Evolutionary conservation across 2,888 invertebrate genomes (phyloP), one percentile per base, ranked within the genome.

Genomic region (Megalurothrips usitatus): DNA sequence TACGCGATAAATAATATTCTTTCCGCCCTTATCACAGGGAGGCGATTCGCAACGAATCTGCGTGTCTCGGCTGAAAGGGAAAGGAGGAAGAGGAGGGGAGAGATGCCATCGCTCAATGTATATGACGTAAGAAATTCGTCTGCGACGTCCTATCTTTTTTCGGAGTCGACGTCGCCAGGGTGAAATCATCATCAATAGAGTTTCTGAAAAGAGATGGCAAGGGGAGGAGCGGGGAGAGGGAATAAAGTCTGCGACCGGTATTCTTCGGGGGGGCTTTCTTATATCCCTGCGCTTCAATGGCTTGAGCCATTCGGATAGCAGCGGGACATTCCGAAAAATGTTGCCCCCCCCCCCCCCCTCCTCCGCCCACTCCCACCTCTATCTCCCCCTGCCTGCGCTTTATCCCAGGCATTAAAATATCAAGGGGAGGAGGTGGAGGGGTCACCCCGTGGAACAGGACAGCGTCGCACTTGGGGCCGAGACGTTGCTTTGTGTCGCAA

Each of bases 141-240:
- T 43, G 34, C 34, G 34, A 43, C 34, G 34, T 43, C 34, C 34
- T 43, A 75, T 75, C 68, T 75, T 75, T 23, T 26, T 12, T 12
- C 11, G 23, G 19, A 68, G 68, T 11, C 23, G 58, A 58, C 58
- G 68, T 23, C 68, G 12, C 68, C 12, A 10, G 12, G 23, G 23
- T 75, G 68, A 75, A 75, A 75, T 75, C 68, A 75, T 75, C 68
- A 75, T 75, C 68, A 75, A 75, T 75, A 26, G 68, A 12, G 12
- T 26, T 75, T 75, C 23, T 12, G 12, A 23, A 75, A 75, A 75
- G 68, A 26, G 68, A 68, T 52, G 19, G 52, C 23, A 68, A 11
- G 68, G 23, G 23, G 68, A 23, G 63, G 68, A 23, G 68, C 11
- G 68, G 23, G 68, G 3, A 11, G 68, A 26, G 26, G 68, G 23